Base-by-base conservation (phyloP, 37 sponge, comb jelly and placozoan genomes). In the Tethya wilhelma region DNA sequence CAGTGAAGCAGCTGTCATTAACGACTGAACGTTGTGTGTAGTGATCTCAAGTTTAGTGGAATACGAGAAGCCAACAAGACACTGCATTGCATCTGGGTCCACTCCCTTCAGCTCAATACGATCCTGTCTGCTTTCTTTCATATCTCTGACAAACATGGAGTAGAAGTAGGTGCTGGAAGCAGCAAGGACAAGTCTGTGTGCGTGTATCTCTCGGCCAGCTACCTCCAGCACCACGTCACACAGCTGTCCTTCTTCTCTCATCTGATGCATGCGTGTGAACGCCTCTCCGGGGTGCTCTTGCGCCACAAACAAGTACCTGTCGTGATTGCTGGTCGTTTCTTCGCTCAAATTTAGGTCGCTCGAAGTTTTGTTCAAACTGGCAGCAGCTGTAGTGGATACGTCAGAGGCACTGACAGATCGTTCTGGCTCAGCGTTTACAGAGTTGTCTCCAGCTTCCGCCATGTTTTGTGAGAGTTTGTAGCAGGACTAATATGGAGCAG, bases 1-100 rank as follows among this genome's bases (percentile, higher is more conserved):
- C 56, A 98, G 84, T 29, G 96, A 93, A 23, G 96, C 84, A 55
- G 91, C 98, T 29, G 89, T 87, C 85, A 98, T 84, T 56, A 97
- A 74, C 0, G 85, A 87, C 87, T 98, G 89, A 22, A 93, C 90
- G 67, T 98, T 93, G 49, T 49, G 38, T n/a, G 78, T 80, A 11
- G 92, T 95, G 36, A 98, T 95, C 64, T 91, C 90, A 39, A 98
- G 84, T 75, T 91, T 83, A 34, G 91, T 73, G 28, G 96, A 87
- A 82, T 98, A 98, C 36, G 90, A 84, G 73, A 95, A 98, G 25
- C 95, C 87, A 17, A 98, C 91, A 43, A 98, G 83, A 22, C 66
- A 39, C 38, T 82, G 56, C 69, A 95, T 86, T 7, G 98, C 93
- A 12, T 84, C 83, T 6, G 86, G 83, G 38, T 98, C 96, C 4